Base-by-base conservation (phyloP, 2,113 vertebrate species). In the Pomatostomus ruficeps region DNA sequence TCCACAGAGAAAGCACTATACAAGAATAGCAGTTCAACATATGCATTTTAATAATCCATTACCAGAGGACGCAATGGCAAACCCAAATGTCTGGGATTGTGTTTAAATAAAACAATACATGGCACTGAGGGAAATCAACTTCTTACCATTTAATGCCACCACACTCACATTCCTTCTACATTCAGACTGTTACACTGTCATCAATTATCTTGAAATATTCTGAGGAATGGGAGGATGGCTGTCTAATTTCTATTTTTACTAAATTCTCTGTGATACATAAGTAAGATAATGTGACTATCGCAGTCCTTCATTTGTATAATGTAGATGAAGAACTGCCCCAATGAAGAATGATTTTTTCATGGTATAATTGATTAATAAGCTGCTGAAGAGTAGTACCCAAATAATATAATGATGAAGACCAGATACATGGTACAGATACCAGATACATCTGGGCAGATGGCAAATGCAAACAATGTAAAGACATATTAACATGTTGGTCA, bases 81-180 rank as follows among this genome's bases (percentile, higher is more conserved):
- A 54, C 33, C 22, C 12, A 42, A 66, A 67, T 0, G 4, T 63
- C 71, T 85, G 71, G 46, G 24, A 85, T 70, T 1, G 2, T 74
- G 88, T 93, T 90, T 58, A 91, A 91, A 73, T 93, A 59, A 93
- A 93, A 95, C 51, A 94, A 85, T 59, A 57, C 3, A 10, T 8
- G 62, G 54, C 38, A 67, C 17, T 71, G 73, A 74, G 78, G 82
- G 83, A 92, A 94, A 94, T 94, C 29, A 84, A 54, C 29, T 24
- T 95, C 74, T 82, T 95, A 85, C 77, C 67, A 93, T 79, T 85
- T 73, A 91, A 80, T 73, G 43, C 35, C 42, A 68, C 33, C 29
- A 82, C 21, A 43, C 16, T 80, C 89, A 35, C 58, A 85, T 70
- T 76, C 18, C 14, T 75, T 57, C 67, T 79, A 46, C 35, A 46